phyloP scores from a whole-genome alignment of 2,888 invertebrate genomes.

The Habrosyne pyritoides region DNA sequence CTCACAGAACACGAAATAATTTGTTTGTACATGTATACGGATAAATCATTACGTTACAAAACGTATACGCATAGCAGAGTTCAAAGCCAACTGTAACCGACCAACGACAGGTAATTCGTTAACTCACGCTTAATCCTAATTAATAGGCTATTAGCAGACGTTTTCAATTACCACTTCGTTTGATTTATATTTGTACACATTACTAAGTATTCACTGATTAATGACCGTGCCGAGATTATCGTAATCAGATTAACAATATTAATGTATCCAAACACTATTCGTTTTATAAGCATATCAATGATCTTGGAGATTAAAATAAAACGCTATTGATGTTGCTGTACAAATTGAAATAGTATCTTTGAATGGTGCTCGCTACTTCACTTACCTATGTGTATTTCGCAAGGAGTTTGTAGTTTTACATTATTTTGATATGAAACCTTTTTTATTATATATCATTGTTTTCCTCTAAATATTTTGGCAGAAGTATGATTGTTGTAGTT shows the following conservation, averaged over 20 bases:
- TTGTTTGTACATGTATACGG: neutral
- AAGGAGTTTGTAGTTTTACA: neutral
- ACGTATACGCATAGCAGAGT: constrained; percentile 11
- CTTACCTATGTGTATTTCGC: neutral
- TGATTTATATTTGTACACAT: constrained; percentile 65
- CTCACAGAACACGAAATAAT: neutral
- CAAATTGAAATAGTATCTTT: neutral
- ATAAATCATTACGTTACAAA: constrained; percentile 1
- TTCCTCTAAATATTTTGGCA: too few species aligned
- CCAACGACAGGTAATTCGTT: constrained; percentile 66
- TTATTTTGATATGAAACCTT: neutral
- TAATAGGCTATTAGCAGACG: constrained; percentile 75
- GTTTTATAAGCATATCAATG: constrained; percentile 22
- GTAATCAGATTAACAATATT: constrained; percentile 58
- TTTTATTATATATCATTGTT: too few species aligned
- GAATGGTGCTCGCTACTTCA: neutral
- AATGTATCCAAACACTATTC: constrained; percentile 38
- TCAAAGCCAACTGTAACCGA: constrained; percentile 47
- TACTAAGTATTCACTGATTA: constrained; percentile 60
- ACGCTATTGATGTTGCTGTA: neutral
- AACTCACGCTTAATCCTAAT: constrained; percentile 73
- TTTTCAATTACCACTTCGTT: constrained; percentile 74
- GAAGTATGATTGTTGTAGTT: too few species aligned
- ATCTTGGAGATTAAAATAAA: neutral
- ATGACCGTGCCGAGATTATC: constrained; percentile 47